phyloP scores from a whole-genome alignment of 1,140 invertebrate species.

The Drosophila nannoptera region DNA sequence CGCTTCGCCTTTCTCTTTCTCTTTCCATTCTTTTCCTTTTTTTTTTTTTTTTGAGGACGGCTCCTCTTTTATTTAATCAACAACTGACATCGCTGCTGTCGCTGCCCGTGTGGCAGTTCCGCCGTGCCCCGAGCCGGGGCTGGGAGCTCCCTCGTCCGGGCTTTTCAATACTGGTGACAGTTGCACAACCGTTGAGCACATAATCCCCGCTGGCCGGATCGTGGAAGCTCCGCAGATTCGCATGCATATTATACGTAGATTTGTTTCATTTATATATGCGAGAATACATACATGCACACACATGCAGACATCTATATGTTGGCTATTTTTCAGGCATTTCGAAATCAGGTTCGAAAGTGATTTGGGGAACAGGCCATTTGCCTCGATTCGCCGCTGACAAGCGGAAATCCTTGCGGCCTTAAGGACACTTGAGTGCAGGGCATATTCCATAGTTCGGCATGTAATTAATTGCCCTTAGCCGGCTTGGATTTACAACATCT shows the following conservation, averaged over 20 bases:
- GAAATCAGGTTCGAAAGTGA: slow-evolving; percentile 66
- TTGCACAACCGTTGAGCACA: slow-evolving; percentile 47
- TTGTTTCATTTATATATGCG: slow-evolving; percentile 60
- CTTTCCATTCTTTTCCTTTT: not conserved
- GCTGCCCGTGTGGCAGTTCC: slow-evolving; percentile 55
- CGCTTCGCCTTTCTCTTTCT: not conserved
- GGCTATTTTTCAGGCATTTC: slow-evolving; percentile 44
- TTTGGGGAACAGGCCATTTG: slow-evolving; percentile 50
- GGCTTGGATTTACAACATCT: too few species aligned
- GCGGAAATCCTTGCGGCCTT: slow-evolving; percentile 51
- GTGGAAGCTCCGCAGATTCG: slow-evolving; percentile 64
- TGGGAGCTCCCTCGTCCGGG: not conserved
- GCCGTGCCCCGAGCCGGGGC: not conserved
- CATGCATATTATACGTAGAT: slow-evolving; percentile 71
- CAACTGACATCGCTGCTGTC: slow-evolving; percentile 59
- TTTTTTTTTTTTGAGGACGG: slow-evolving; percentile 27
- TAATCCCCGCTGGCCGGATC: slow-evolving; percentile 67
- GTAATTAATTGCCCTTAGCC: not conserved
- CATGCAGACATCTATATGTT: slow-evolving; percentile 5
- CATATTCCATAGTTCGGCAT: slow-evolving; percentile 17
- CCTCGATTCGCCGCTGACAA: slow-evolving; percentile 54
- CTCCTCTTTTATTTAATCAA: slow-evolving; percentile 71
- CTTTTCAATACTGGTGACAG: slow-evolving; percentile 23
- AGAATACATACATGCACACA: slow-evolving; percentile 18
- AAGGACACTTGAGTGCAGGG: slow-evolving; percentile 52